These are phyloP conservation scores for Heterohyrax brucei DNA, from an alignment of 2,797 vertebrate genomes.

Conservation along the genomic window DNA sequence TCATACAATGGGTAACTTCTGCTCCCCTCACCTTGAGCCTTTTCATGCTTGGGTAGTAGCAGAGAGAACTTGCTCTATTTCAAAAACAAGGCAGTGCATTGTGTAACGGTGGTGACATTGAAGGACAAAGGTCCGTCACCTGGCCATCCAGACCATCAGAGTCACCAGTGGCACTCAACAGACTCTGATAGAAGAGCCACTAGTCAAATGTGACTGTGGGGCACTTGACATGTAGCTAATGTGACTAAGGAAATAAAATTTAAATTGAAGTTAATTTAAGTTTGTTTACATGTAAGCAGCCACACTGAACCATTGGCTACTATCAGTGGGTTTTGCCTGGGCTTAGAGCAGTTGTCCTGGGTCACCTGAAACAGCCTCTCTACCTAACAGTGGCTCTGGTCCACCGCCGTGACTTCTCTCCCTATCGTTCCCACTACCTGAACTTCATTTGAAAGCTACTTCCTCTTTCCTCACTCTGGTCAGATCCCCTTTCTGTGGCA, in stretches of 20 bases:
- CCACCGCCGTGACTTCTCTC: neutral
- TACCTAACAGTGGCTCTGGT: neutral
- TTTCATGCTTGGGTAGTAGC: neutral
- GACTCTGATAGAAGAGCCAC: neutral
- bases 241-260: neutral
- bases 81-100: neutral
- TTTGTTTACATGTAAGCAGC: neutral
- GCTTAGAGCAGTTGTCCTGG: neutral
- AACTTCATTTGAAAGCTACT: neutral
- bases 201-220: neutral
- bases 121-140: neutral
- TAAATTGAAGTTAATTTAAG: neutral
- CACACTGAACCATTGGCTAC: neutral
- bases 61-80: neutral
- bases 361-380: neutral
- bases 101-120: too few species aligned
- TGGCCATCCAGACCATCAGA: neutral
- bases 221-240: neutral
- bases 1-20: fast-evolving
- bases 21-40: too few species aligned
- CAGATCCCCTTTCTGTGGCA: constrained; percentile 70
- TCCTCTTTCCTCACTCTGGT: constrained; percentile 48
- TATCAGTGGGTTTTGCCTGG: neutral
- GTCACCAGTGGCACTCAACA: neutral
- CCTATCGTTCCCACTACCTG: neutral